Conservation (phyloP, 30 jellyfish, hydroid and myxozoan species). For the Pseudorhiza aurosa region DNA sequence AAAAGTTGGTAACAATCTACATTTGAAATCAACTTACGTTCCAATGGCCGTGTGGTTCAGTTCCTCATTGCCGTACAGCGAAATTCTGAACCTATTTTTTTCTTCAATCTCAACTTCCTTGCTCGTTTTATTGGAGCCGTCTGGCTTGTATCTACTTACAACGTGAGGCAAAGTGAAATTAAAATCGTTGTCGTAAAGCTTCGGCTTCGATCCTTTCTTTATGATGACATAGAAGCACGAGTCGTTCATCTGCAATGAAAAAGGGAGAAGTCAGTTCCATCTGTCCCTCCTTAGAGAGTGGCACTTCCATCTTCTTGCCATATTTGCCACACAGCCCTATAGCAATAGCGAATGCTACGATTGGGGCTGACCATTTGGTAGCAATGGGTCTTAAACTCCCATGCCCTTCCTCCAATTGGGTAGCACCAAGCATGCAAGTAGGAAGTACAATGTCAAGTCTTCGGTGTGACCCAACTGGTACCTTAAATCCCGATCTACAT, state of each 20-base stretch:
- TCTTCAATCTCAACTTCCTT: background rate
- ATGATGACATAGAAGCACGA: conserved; percentile 38
- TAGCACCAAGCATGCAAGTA: too few species aligned
- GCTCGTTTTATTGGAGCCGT: conserved; percentile 31
- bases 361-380: too few species aligned
- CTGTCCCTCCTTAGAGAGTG: too few species aligned
- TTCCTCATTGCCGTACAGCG: conserved; percentile 12
- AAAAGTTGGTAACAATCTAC: too few species aligned
- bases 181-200: conserved; percentile 53
- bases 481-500: too few species aligned
- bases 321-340: too few species aligned
- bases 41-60: conserved; percentile 49
- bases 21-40: conserved; percentile 23
- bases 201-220: conserved; percentile 49
- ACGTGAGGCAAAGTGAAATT: conserved; percentile 48
- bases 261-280: background rate
- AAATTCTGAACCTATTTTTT: conserved; percentile 19
- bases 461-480: too few species aligned
- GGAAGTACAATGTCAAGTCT: too few species aligned
- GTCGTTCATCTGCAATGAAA: background rate
- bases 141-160: background rate
- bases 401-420: too few species aligned
- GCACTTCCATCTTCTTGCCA: too few species aligned
- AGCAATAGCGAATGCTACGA: too few species aligned
- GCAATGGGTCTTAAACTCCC: too few species aligned